Evolutionary conservation across 2,888 invertebrate genomes (phyloP).

Genomic region (Cataglyphis altisquamis): DNA sequence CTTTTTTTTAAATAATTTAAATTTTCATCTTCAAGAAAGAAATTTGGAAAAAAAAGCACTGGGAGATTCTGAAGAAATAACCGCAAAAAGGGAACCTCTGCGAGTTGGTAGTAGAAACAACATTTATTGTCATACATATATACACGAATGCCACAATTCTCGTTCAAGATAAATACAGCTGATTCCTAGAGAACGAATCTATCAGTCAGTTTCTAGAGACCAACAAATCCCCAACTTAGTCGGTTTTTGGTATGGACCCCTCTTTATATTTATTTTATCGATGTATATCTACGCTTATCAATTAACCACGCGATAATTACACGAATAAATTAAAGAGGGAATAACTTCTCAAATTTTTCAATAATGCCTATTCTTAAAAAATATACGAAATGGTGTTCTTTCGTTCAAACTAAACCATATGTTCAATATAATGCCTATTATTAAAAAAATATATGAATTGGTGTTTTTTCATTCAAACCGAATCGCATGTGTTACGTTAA

Average conservation of each 20-base stretch:
- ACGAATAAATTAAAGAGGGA: constrained; percentile 10
- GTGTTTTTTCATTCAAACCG: background rate
- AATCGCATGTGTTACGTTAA: background rate
- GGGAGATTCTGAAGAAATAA: background rate
- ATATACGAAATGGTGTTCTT: constrained; percentile 3
- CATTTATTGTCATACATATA: constrained; percentile 77
- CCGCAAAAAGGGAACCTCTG: background rate
- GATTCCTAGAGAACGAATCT: constrained; percentile 36
- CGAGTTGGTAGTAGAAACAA: constrained; percentile 69
- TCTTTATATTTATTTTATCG: constrained; percentile 9
- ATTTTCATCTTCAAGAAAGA: background rate
- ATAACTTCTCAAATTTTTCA: background rate
- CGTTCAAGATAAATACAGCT: constrained; percentile 23
- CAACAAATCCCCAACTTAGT: constrained; percentile 26
- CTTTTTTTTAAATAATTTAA: background rate
- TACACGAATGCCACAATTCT: constrained; percentile 69
- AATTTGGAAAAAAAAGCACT: background rate
- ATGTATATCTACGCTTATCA: constrained; percentile 18
- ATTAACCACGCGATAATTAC: constrained; percentile 17
- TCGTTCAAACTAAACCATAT: background rate
- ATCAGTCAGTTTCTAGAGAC: constrained; percentile 25
- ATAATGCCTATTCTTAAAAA: constrained; percentile 5
- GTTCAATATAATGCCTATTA: background rate
- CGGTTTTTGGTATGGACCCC: constrained; percentile 20
- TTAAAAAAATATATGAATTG: constrained; percentile 18